phyloP scores from a whole-genome alignment of 2,797 vertebrate species.

The Sebastiscus tertius region DNA sequence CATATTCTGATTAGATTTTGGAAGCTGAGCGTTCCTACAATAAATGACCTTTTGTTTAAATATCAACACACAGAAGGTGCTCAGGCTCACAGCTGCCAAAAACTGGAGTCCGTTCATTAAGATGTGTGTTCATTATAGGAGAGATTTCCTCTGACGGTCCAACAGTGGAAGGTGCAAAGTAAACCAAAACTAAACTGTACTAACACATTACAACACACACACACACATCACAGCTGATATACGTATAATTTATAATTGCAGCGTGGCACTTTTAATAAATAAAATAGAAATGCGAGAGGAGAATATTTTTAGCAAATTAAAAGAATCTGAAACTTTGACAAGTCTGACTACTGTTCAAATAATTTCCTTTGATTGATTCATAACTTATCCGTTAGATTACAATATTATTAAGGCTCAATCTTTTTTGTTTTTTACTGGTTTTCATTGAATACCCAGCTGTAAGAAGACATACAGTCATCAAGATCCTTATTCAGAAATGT shows the following conservation, averaged over 20 bases:
- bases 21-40: constrained; percentile 63
- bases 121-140: constrained; percentile 25
- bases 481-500: neutral
- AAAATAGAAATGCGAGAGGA: neutral
- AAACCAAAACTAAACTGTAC: constrained; percentile 12
- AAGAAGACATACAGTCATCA: neutral
- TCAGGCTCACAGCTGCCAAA: constrained; percentile 54
- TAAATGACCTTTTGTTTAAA: constrained; percentile 76
- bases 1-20: constrained; percentile 53
- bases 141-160: constrained; percentile 2
- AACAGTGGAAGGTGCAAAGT: neutral
- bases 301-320: neutral
- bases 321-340: neutral
- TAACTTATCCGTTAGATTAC: neutral
- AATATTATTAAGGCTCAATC: neutral
- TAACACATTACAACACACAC: neutral
- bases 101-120: constrained; percentile 27
- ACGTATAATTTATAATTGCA: neutral
- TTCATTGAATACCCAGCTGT: neutral
- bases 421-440: too few relatives aligned
- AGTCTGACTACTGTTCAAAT: neutral
- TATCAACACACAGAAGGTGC: constrained; percentile 75
- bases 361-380: neutral
- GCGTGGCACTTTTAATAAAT: neutral
- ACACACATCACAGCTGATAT: neutral